Base-by-base conservation (phyloP, 2,797 vertebrate species). In the Gadopsis marmoratus region DNA sequence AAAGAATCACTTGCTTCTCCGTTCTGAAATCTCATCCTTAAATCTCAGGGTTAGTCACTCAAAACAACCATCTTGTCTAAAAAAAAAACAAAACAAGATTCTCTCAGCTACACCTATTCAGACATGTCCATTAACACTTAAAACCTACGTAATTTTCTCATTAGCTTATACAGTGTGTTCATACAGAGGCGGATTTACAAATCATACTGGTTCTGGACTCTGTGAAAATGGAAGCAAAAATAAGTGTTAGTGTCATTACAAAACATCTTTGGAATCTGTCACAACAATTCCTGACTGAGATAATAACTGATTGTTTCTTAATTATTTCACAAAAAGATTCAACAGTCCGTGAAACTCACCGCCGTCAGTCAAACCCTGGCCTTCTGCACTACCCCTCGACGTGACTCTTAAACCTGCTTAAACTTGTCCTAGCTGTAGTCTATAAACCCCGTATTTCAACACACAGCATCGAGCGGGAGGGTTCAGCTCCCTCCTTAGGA, bases 191-290 rank as follows among this genome's bases (percentile, higher is more conserved):
- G 84, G 87, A 93, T 89, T 90, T 80, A 91, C 80, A 91, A 83
- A 92, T 92, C 83, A 91, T 61, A 80, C 81, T 2, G 26, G 74
- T 86, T 76, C 75, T 88, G 83, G 82, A 87, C 88, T 89, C 47
- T 48, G 74, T 66, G 67, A 76, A 85, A 88, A 75, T 80, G 76
- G 79, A 88, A 89, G 82, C 64, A 81, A 86, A 75, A 83, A 75
- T n/a, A 87, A 84, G 53, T 79, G 86, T 88, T 85, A 88, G 71
- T 55, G 78, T 88, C 50, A 66, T 79, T 61, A 91, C 67, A 84
- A 84, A 83, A 83, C 91, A 94, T 97, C 97, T 98, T 97, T 97
- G 97, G 97, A 97, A 97, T 95, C 93, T 90, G 91, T 92, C 91
- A 92, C 93, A 82, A 91, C 94, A 93, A 93, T 91, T 88, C 82